A percentile compares a stretch with the other conserved stretches of the same genome.
Evolutionary conservation across 2,113 vertebrate species (phyloP).

Genomic region (Sebastes schlegelii): DNA sequence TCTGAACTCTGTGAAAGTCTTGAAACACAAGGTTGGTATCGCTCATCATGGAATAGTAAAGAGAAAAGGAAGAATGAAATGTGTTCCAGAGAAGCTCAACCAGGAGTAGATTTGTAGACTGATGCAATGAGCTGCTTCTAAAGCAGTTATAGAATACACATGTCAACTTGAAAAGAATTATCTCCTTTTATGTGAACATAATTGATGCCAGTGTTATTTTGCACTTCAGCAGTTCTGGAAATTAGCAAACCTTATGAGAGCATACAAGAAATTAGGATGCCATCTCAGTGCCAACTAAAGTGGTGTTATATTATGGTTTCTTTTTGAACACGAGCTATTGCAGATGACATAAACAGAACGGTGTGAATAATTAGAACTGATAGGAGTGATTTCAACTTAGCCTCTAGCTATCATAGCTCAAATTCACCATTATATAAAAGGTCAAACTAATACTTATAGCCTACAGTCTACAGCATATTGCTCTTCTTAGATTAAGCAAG

Average conservation of each 20-base stretch:
- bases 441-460: background rate
- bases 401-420: background rate
- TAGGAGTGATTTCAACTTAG: conserved; percentile 2
- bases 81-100: background rate
- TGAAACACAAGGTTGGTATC: conserved; percentile 90
- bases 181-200: conserved; percentile 37
- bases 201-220: conserved; percentile 34
- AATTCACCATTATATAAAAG: background rate
- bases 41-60: accelerated
- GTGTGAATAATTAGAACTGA: conserved; percentile 8
- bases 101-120: background rate
- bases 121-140: conserved; percentile 1
- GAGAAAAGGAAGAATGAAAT: background rate
- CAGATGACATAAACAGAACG: conserved; percentile 15
- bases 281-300: background rate
- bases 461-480: background rate
- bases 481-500: background rate
- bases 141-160: background rate
- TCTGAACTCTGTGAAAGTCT: conserved; percentile 96
- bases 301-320: background rate
- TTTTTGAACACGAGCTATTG: background rate
- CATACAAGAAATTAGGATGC: conserved; percentile 5
- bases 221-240: conserved; percentile 37
- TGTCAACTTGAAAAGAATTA: conserved; percentile 4
- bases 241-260: conserved; percentile 27